Conservation (phyloP, 1,140 invertebrate species). For the Ruditapes philippinarum region DNA sequence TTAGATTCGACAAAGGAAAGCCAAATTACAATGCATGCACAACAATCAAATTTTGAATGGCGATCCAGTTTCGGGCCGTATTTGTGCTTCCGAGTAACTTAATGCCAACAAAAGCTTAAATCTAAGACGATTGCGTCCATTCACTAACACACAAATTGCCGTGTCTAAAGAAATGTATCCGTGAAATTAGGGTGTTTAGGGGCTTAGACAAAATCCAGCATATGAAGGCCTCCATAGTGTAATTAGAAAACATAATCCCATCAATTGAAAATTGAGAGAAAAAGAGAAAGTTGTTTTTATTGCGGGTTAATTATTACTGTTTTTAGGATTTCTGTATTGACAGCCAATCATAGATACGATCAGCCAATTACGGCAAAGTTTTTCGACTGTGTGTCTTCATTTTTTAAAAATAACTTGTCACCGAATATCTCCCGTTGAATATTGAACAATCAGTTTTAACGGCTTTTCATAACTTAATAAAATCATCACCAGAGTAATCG, state of each 20-base stretch:
- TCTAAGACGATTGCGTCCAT: not conserved
- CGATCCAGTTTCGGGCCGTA: not conserved
- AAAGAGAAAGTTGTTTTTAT: slow-evolving; percentile 31
- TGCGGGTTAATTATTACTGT: not conserved
- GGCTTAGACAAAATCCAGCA: not conserved
- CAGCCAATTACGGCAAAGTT: not conserved
- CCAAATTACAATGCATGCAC: slow-evolving; percentile 6
- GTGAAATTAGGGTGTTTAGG: not conserved
- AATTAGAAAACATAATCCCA: slow-evolving; percentile 1
- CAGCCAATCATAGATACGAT: not conserved
- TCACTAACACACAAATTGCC: not conserved
- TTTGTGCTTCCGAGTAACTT: not conserved
- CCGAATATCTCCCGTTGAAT: not conserved
- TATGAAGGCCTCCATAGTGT: not conserved
- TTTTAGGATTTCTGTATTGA: not conserved
- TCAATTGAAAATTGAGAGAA: slow-evolving; percentile 11
- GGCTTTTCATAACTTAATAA: slow-evolving; percentile 27
- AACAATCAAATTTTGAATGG: not conserved
- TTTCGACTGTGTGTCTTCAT: slow-evolving; percentile 1
- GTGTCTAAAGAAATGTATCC: slow-evolving; percentile 17
- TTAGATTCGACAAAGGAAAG: slow-evolving; percentile 14
- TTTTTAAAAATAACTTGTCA: not conserved
- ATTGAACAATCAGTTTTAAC: not conserved
- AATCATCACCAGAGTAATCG: not conserved
- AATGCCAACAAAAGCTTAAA: slow-evolving; percentile 16